Conservation (phyloP, 2,888 invertebrate genomes). For the Pollenia labialis region DNA sequence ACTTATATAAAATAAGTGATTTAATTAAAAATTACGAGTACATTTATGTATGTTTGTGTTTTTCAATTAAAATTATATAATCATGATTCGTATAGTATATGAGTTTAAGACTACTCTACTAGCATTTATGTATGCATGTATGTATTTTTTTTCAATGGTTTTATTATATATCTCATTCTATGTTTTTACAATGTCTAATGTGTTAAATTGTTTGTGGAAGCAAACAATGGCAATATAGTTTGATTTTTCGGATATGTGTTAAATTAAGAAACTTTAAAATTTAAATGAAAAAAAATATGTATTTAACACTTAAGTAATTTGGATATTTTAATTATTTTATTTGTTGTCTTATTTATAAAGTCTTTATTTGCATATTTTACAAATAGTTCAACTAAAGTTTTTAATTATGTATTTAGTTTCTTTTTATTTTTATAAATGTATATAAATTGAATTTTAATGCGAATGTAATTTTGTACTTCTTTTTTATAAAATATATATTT, state of each 20-base stretch:
- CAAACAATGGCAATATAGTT: conserved; percentile 54
- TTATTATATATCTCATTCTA: not conserved
- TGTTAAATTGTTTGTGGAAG: conserved; percentile 30
- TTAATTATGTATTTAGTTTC: conserved; percentile 75
- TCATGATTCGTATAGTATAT: not conserved
- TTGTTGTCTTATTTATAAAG: conserved; percentile 51
- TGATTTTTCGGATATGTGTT: conserved; percentile 48
- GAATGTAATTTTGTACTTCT: conserved; percentile 75
- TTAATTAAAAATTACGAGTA: conserved; percentile 10
- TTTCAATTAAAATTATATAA: conserved; percentile 2
- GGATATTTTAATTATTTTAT: conserved; percentile 18
- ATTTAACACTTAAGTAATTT: conserved; percentile 14
- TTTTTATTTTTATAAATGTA: conserved; percentile 61
- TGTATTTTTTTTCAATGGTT: not conserved
- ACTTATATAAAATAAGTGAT: not conserved
- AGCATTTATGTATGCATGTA: not conserved
- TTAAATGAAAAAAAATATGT: conserved; percentile 11
- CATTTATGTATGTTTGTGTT: not conserved
- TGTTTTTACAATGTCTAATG: not conserved
- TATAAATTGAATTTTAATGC: conserved; percentile 75
- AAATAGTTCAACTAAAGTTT: conserved; percentile 74
- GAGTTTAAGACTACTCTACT: conserved; percentile 10
- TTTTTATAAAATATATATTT: conserved; percentile 46
- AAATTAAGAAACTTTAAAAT: conserved; percentile 36
- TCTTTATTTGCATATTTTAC: conserved; percentile 68